Base-by-base conservation (phyloP, 1,140 invertebrate species). In the Ooceraea biroi region DNA sequence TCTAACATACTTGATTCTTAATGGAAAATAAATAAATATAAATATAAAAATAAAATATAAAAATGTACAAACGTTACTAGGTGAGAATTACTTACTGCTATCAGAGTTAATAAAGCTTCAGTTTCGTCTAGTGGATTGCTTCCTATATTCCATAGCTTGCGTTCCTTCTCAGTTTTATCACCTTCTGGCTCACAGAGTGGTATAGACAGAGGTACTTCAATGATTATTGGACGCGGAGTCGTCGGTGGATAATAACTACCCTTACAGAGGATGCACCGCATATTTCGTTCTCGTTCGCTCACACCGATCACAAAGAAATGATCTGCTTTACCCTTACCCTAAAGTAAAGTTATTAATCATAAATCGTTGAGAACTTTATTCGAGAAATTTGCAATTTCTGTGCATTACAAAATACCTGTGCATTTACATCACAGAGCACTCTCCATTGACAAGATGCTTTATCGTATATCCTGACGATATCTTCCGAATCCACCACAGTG, bases 171-270 rank as follows among this genome's bases (percentile, higher is more conserved):
- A 17, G 96, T 95, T 94, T 98, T 99, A 91, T 99, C 98, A 4
- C 96, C 96, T 66, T 96, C 95, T 77, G 96, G 90, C 92, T 99
- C 98, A 92, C 98, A 98, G 7, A 99, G 93, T 2, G 98, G 98
- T 48, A 97, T 95, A 91, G 95, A 94, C 89, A 97, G 93, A 46
- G 95, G 93, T 77, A 98, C 90, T 91, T 98, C 96, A 36, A 96
- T 95, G 0, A 98, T 94, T 80, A 97, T 97, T 3, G 98, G 98
- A 74, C 97, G 95, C 1, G 98, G 98, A 61, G 97, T 96, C 0
- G 98, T 98, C 12, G 96, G 95, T 5, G 99, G 99, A 95, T 98
- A 99, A 48, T 96, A 95, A 25, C 96, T 95, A 22, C 98, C 98
- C 93, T 98, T 98, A 89, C 98, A 99, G 11, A 97, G 94, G 61